Evolutionary conservation across 2,888 invertebrate genomes (phyloP).

Genomic region (Oligia fasciuncula): DNA sequence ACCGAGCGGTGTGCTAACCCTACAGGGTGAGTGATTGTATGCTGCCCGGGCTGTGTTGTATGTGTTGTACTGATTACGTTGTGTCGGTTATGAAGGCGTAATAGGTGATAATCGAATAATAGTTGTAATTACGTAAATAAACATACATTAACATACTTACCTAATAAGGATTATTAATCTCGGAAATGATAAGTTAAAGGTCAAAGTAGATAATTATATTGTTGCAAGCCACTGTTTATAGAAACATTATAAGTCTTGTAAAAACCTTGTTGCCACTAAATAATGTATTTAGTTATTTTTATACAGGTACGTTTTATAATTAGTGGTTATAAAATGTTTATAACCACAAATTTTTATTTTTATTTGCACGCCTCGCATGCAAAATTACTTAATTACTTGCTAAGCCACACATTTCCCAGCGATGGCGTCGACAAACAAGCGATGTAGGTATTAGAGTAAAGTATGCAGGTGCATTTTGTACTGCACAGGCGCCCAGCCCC

Average conservation of each 20-base stretch:
- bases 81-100: too few species aligned
- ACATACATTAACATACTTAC: background rate
- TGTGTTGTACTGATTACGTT: background rate
- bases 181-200: background rate
- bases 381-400: slow-evolving; percentile 40
- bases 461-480: slow-evolving; percentile 37
- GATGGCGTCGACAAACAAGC: slow-evolving; percentile 13
- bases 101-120: background rate
- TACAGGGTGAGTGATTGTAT: slow-evolving; percentile 17
- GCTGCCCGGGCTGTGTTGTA: slow-evolving; percentile 4
- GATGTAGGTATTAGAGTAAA: slow-evolving; percentile 16
- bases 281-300: too few species aligned
- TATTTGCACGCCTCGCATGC: background rate
- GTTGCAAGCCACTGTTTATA: background rate
- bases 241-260: background rate
- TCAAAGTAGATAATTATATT: background rate
- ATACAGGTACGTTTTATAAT: too few species aligned
- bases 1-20: slow-evolving; percentile 26
- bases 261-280: background rate
- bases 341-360: slow-evolving; percentile 11
- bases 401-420: slow-evolving; percentile 29
- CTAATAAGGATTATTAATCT: background rate
- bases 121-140: background rate
- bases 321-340: background rate
- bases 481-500: background rate